A percentile compares a stretch with the other conserved stretches of the same genome.
These are phyloP conservation scores for Alca torda DNA, from an alignment of 2,797 vertebrate genomes.

Conservation along the genomic window DNA sequence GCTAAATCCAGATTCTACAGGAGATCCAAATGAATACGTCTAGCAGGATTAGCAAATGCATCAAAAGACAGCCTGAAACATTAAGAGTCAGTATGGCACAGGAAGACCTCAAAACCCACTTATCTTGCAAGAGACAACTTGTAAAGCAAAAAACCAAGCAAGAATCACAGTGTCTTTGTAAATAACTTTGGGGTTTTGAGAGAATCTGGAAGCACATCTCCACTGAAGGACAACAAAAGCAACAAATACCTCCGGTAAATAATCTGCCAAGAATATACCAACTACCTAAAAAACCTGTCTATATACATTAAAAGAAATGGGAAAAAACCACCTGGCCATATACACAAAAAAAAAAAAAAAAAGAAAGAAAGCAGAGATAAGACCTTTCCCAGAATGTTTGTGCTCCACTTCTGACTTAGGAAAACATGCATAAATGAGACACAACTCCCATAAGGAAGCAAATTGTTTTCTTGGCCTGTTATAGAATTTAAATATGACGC, in stretches of 20 bases:
- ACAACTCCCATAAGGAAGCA: not conserved
- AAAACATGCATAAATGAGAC: not conserved
- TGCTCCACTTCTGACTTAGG: not conserved
- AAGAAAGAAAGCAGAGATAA: not conserved
- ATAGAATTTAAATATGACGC: not conserved
- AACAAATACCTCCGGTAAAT: not conserved
- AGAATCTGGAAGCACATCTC: not conserved
- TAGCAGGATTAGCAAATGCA: not conserved
- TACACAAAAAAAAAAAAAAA: not conserved
- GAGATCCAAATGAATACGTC: not conserved
- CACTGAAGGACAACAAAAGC: not conserved
- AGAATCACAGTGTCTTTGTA: not conserved
- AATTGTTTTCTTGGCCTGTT: not conserved
- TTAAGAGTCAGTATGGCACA: not conserved
- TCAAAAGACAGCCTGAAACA: not conserved
- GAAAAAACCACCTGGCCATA: not conserved
- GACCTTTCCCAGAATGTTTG: not conserved
- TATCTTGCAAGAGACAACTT: not conserved
- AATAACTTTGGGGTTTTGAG: not conserved
- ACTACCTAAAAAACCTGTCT: not conserved
- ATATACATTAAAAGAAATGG: not conserved
- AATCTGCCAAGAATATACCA: accelerated
- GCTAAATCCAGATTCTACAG: not conserved
- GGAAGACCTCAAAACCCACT: not conserved
- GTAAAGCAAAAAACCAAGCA: not conserved